Evolutionary conservation across 2,888 invertebrate species (phyloP).

Genomic region (Xestia c-nigrum): DNA sequence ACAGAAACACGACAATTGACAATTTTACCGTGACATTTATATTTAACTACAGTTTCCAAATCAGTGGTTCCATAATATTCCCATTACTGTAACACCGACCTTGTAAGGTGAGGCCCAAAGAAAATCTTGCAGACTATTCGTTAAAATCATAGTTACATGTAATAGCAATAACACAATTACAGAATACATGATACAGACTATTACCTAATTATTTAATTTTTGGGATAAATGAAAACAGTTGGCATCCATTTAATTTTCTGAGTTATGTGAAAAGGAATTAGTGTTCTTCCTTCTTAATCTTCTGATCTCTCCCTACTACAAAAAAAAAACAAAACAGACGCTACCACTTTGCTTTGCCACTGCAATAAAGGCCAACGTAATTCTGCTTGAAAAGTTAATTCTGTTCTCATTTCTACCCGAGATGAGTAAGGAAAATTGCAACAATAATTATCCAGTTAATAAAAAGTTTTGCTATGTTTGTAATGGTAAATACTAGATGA

Average conservation of each 20-base stretch:
- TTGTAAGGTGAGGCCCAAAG: too few species aligned
- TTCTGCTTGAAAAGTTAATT: slow-evolving; percentile 6
- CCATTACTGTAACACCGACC: too few species aligned
- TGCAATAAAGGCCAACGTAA: background rate
- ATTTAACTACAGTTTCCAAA: too few species aligned
- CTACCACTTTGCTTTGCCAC: background rate
- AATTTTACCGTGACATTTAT: too few species aligned
- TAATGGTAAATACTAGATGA: background rate
- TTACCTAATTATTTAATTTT: too few species aligned
- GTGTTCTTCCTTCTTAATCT: background rate
- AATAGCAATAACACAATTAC: too few species aligned
- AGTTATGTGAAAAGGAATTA: background rate
- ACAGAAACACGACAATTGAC: too few species aligned
- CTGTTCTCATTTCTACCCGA: slow-evolving; percentile 5
- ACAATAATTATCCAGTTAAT: background rate
- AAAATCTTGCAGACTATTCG: too few species aligned
- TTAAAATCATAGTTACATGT: too few species aligned
- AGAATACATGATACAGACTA: too few species aligned
- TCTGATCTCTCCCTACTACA: background rate
- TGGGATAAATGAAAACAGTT: background rate
- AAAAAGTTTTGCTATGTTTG: background rate
- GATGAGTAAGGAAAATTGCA: background rate
- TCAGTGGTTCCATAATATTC: too few species aligned
- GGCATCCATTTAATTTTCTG: background rate
- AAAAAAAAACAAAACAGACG: background rate